Percentiles rank a stretch among this genome's conserved stretches.
Evolutionary conservation across 2,113 vertebrate species (phyloP).

Genomic region (Corvus hawaiiensis): DNA sequence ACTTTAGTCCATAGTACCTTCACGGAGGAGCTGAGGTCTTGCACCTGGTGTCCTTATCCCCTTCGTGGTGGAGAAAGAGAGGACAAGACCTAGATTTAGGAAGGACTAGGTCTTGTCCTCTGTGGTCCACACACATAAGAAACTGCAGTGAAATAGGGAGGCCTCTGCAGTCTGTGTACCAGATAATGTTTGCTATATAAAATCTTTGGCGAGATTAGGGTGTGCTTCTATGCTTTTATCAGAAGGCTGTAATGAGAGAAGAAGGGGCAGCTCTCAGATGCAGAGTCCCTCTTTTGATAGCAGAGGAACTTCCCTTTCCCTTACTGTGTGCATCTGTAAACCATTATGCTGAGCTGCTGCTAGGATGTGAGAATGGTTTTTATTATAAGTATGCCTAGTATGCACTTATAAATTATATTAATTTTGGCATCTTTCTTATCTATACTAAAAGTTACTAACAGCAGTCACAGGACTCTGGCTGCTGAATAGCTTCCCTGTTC

Average conservation of each 20-base stretch:
- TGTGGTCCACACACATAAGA: neutral
- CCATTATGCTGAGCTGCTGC: fast-evolving
- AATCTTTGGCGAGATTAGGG: neutral
- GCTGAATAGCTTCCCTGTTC: neutral
- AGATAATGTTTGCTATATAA: neutral
- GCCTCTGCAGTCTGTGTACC: neutral
- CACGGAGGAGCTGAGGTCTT: neutral
- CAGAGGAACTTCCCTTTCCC: neutral
- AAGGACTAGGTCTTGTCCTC: neutral
- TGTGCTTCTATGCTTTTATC: neutral
- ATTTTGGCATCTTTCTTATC: neutral
- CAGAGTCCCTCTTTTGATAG: neutral
- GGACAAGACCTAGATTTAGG: neutral
- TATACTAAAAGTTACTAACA: neutral
- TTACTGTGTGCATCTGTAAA: fast-evolving
- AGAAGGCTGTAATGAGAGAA: neutral
- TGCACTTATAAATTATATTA: neutral
- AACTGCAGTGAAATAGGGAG: neutral
- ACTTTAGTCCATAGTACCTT: neutral
- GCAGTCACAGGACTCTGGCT: neutral
- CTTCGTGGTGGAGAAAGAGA: neutral
- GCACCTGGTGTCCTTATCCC: neutral
- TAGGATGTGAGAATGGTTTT: neutral
- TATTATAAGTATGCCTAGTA: neutral
- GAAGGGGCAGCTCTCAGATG: neutral